Percentiles rank a stretch among this genome's conserved stretches.
phyloP scores from a whole-genome alignment of 1,140 invertebrate species.

The Sinella curviseta region DNA sequence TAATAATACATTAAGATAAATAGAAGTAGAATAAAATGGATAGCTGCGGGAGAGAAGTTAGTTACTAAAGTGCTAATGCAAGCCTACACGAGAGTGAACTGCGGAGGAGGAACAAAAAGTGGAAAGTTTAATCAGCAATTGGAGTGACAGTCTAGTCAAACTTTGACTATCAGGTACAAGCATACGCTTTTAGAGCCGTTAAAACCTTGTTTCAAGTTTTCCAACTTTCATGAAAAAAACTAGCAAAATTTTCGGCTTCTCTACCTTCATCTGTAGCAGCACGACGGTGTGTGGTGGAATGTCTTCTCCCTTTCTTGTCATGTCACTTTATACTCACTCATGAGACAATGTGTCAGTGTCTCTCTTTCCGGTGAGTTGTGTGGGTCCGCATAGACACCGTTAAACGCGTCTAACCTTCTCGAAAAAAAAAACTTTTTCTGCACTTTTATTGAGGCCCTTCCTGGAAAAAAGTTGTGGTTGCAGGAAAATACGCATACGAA shows the following conservation, averaged over 20 bases:
- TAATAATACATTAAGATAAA: constrained; percentile 10
- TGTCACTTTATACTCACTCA: constrained; percentile 11
- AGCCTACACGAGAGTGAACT: not conserved
- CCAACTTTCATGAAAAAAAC: constrained; percentile 8
- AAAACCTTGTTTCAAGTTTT: constrained; percentile 27
- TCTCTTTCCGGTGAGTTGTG: not conserved
- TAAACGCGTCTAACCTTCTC: not conserved
- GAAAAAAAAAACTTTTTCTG: not conserved
- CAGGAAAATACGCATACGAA: not conserved
- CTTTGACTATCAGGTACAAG: constrained; percentile 23
- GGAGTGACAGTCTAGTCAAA: constrained; percentile 23
- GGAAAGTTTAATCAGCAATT: constrained; percentile 21
- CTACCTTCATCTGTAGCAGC: not conserved
- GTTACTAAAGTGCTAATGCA: not conserved
- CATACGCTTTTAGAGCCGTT: constrained; percentile 4
- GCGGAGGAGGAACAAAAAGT: constrained; percentile 2
- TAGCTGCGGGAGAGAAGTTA: not conserved
- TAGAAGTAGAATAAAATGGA: constrained; percentile 4
- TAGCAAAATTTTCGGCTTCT: not conserved
- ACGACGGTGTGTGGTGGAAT: not conserved
- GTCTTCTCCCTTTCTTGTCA: not conserved
- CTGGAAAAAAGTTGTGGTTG: not conserved
- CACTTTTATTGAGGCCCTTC: not conserved
- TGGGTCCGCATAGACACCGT: not conserved
- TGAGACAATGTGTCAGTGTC: constrained; percentile 17